Conservation (phyloP, 2,113 vertebrate species). For the Microtus richardsoni region DNA sequence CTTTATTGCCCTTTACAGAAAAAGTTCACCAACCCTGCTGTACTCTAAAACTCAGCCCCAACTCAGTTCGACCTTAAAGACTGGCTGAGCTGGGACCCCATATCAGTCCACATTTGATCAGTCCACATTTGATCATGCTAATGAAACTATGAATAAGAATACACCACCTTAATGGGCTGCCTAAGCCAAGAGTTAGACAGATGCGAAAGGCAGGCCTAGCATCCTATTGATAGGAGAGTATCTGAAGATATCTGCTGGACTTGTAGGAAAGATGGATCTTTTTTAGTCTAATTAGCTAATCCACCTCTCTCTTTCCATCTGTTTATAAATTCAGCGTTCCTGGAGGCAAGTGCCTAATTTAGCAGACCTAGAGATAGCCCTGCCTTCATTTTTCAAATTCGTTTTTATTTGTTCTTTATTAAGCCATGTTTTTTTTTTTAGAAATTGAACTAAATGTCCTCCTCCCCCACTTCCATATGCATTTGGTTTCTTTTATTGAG, state of each 20-base stretch:
- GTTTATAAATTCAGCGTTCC: conserved; percentile 44
- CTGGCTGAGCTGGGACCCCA: neutral
- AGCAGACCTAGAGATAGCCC: neutral
- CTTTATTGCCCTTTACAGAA: neutral
- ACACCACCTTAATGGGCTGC: neutral
- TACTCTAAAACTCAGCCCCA: neutral
- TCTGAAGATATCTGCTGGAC: conserved; percentile 37
- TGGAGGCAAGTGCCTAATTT: conserved; percentile 63
- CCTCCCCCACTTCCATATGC: neutral
- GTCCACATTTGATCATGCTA: neutral
- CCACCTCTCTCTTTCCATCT: conserved; percentile 56
- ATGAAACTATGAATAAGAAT: neutral
- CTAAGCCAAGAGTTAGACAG: neutral
- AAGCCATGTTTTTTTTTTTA: neutral
- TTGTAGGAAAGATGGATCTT: neutral
- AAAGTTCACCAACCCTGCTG: neutral
- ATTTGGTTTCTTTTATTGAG: conserved; percentile 10
- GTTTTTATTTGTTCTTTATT: conserved; percentile 48
- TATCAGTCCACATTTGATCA: neutral
- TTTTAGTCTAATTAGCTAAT: conserved; percentile 62
- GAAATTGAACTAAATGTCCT: neutral
- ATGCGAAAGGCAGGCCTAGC: neutral
- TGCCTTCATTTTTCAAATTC: conserved; percentile 48
- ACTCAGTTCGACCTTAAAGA: neutral
- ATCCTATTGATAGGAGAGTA: neutral